These are phyloP conservation scores for Amniataba percoides DNA, from an alignment of 2,797 vertebrate species.

Conservation along the genomic window DNA sequence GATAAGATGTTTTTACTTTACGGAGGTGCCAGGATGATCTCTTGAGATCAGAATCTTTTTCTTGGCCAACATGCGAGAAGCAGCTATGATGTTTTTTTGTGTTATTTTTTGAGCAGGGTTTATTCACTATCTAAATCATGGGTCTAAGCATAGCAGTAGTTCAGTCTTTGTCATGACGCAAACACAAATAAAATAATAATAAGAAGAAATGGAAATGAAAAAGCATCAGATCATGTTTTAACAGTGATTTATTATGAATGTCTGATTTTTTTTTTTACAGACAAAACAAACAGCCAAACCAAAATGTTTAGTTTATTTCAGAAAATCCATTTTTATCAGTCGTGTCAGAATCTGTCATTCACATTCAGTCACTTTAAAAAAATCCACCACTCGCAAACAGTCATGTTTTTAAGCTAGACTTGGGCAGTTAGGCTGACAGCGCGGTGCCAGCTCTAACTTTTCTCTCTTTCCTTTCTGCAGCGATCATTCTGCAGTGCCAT, in stretches of 20 bases:
- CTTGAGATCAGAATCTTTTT: neutral
- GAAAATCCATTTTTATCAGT: neutral
- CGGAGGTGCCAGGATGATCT: neutral
- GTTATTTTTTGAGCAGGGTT: too few species aligned
- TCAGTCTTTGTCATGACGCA: neutral
- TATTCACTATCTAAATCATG: neutral
- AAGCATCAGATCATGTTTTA: neutral
- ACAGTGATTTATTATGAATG: too few species aligned
- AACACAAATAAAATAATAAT: conserved; percentile 1
- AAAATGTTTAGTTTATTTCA: neutral
- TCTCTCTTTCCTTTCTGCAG: conserved; percentile 76
- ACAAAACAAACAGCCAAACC: too few species aligned
- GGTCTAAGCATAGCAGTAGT: neutral
- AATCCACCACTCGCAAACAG: neutral
- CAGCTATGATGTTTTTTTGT: too few species aligned
- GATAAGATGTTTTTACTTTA: neutral
- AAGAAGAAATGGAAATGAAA: neutral
- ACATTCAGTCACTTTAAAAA: neutral
- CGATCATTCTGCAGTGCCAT: conserved; percentile 97
- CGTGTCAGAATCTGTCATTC: too few species aligned
- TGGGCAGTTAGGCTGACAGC: neutral
- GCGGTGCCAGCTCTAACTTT: conserved; percentile 27
- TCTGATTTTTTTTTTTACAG: too few species aligned
- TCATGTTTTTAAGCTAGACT: neutral
- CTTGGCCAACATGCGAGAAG: neutral